Conservation (phyloP, 1,140 invertebrate genomes). For the Mamestra configurata region DNA sequence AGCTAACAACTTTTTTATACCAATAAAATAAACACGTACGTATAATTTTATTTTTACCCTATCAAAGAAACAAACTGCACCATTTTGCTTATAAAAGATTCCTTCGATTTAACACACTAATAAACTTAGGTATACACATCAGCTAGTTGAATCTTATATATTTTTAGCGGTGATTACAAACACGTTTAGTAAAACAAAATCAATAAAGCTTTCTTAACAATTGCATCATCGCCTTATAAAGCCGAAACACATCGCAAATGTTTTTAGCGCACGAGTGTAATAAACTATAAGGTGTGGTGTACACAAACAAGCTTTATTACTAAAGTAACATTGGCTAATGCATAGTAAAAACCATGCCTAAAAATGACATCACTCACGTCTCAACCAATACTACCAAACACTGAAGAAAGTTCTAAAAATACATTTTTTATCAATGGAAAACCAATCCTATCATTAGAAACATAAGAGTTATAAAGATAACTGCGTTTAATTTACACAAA, state of each 20-base stretch:
- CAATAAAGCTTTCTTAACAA: slow-evolving; percentile 39
- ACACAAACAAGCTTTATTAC: not conserved
- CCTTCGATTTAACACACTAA: too few species aligned
- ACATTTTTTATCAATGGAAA: slow-evolving; percentile 12
- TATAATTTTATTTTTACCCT: too few species aligned
- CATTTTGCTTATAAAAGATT: too few species aligned
- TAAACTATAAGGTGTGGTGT: slow-evolving; percentile 4
- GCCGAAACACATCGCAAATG: slow-evolving; percentile 5
- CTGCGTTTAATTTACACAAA: not conserved
- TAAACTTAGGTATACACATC: not conserved
- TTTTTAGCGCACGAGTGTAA: slow-evolving; percentile 19
- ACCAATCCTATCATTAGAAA: not conserved
- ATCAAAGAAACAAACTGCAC: too few species aligned
- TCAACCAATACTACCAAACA: not conserved
- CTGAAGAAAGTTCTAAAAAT: slow-evolving; percentile 12
- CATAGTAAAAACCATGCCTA: too few species aligned
- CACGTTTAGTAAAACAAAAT: slow-evolving; percentile 3
- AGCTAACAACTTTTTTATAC: too few species aligned
- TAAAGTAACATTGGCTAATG: not conserved
- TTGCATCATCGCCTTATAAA: slow-evolving; percentile 30
- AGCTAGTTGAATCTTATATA: not conserved
- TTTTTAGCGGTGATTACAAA: slow-evolving; percentile 15
- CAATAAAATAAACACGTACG: too few species aligned
- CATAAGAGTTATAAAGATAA: slow-evolving; percentile 12
- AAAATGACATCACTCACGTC: not conserved